These are phyloP conservation scores for Gavia stellata DNA, from an alignment of 2,113 vertebrate species.

Conservation along the genomic window DNA sequence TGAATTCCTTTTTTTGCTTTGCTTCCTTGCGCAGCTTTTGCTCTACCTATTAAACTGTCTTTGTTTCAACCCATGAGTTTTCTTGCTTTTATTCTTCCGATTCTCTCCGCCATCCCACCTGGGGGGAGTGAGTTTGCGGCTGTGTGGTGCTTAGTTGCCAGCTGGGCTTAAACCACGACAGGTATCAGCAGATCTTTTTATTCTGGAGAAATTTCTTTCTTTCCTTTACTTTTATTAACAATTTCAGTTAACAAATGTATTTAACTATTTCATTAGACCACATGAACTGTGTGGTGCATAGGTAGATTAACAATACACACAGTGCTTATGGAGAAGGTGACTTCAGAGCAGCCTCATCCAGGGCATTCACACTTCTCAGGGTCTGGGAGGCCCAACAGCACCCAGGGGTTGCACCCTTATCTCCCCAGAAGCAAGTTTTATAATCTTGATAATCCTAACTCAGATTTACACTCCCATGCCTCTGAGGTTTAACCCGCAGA, in stretches of 20 bases:
- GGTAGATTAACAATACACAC: not conserved
- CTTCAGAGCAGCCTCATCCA: not conserved
- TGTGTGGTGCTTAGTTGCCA: no score
- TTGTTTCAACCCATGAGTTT: no score
- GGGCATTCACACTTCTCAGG: not conserved
- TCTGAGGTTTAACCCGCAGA: not conserved
- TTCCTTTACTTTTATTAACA: not conserved
- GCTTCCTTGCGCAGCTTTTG: no score
- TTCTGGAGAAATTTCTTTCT: not conserved
- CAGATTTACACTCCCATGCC: not conserved
- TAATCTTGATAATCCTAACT: not conserved
- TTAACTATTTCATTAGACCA: not conserved
- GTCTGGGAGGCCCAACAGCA: not conserved
- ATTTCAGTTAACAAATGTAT: not conserved
- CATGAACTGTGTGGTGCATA: not conserved
- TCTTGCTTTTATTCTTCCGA: no score
- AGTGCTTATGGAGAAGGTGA: not conserved
- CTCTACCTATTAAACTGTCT: no score
- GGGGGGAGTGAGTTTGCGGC: no score
- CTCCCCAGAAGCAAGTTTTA: not conserved
- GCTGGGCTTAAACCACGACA: no score
- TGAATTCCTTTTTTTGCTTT: no score
- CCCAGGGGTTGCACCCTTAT: not conserved
- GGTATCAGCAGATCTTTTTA: not conserved
- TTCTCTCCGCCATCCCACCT: no score